Conservation (phyloP, 2,797 vertebrate species). For the Apogon talboti region DNA sequence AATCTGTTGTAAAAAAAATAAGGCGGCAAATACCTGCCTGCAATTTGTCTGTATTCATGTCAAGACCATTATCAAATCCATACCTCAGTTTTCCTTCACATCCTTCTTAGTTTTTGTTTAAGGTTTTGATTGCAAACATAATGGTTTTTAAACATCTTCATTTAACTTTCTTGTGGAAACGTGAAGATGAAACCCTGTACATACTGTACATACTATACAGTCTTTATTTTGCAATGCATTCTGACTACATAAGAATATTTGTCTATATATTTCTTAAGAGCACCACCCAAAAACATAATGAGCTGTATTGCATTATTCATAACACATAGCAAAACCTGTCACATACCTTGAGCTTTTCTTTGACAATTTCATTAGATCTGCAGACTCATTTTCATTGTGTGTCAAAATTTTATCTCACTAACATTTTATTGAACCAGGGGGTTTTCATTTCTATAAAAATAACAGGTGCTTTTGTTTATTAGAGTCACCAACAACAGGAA, state of each 20-base stretch:
- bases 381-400: conserved; percentile 44
- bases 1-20: too few species aligned
- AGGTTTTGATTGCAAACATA: too few species aligned
- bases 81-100: too few species aligned
- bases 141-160: too few species aligned
- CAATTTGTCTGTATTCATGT: too few species aligned
- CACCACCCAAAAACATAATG: conserved; percentile 27
- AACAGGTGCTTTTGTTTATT: conserved; percentile 18
- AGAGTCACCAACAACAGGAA: conserved; percentile 42
- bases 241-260: conserved; percentile 2
- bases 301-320: conserved; percentile 39
- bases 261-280: too few species aligned
- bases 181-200: too few species aligned
- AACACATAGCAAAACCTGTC: conserved; percentile 22
- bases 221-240: not conserved
- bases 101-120: too few species aligned
- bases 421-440: conserved; percentile 53
- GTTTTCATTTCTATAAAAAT: conserved; percentile 49
- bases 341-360: conserved; percentile 38
- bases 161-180: too few species aligned
- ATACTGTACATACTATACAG: too few species aligned
- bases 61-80: too few species aligned
- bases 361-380: conserved; percentile 48
- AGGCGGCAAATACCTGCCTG: too few species aligned
- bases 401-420: conserved; percentile 49